phyloP scores from a whole-genome alignment of 2,797 vertebrate genomes.

The Okamejei kenojei region DNA sequence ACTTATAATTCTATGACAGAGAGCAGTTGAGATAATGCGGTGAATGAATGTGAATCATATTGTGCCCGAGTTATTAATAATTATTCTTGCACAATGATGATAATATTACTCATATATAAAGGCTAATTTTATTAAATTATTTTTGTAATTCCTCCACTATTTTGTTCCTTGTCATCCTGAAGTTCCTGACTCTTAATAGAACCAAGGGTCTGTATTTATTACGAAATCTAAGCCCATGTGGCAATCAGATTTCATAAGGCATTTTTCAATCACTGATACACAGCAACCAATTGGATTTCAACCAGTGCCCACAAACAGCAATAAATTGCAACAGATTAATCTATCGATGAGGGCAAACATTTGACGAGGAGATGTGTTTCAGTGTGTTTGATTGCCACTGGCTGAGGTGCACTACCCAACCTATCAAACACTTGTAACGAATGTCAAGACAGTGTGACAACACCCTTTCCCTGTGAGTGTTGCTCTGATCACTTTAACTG shows the following conservation, averaged over 20 bases:
- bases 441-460: not conserved
- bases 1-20: not conserved
- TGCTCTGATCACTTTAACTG: too few relatives aligned
- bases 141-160: not conserved
- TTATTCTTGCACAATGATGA: not conserved
- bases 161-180: not conserved
- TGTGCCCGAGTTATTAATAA: not conserved
- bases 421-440: not conserved
- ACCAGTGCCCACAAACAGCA: not conserved
- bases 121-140: not conserved
- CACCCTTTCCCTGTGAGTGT: too few relatives aligned
- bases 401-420: not conserved
- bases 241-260: not conserved
- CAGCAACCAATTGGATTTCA: not conserved
- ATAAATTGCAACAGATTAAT: not conserved
- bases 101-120: not conserved
- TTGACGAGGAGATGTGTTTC: not conserved
- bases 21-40: not conserved
- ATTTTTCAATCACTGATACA: not conserved
- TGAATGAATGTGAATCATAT: not conserved
- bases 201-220: not conserved
- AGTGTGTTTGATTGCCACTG: not conserved
- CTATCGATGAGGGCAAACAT: not conserved
- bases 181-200: not conserved
- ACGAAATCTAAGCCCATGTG: too few relatives aligned